Base-by-base conservation (phyloP, 2,888 invertebrate genomes). In the Ornithoptera alexandrae region DNA sequence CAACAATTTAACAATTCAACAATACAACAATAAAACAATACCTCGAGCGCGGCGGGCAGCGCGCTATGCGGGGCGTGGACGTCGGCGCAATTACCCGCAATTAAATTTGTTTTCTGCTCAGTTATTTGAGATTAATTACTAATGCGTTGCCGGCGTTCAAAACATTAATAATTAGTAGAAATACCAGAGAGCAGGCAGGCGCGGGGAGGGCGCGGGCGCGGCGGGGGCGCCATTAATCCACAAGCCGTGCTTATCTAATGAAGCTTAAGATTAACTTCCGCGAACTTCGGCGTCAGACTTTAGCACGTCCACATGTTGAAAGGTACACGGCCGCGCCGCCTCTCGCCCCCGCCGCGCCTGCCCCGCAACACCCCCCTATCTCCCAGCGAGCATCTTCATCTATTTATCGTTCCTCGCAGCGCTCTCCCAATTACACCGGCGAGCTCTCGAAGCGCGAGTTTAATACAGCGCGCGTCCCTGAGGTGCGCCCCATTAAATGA, bases 101-200 rank as follows among this genome's bases (percentile, higher is more conserved):
- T 69, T 69, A 62, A 62, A 62, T 66, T 57, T 62, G 50, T 50
- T 65, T 62, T 60, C n/a, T 18, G 50, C 56, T 60, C 22, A 22
- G 50, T 46, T 46, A 56, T 65, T 69, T 42, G 22, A 57, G 65
- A 53, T 69, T 68, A 59, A 57, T 69, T 69, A 42, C 30, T 46
- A 42, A 60, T 39, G 39, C 57, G 53, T 36, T 61, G 36, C 42
- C 46, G 62, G 65, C 30, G 61, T 46, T 57, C 56, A 62, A 58
- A 42, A 46, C 46, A 69, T 42, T 53, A 67, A 65, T 61, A 65
- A 61, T 65, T 61, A 57, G 56, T 57, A 15, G 56, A 57, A 39
- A 69, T 69, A 39, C 62, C 67, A n/a, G 17, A 15, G 24, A 6
- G n/a, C 10, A 4, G 18, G 10, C 50, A 22, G 65, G 8, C 10